A percentile compares a stretch with the other conserved stretches of the same genome.
Conservation (phyloP, 2,888 invertebrate genomes). For the Nemoura dubitans region DNA sequence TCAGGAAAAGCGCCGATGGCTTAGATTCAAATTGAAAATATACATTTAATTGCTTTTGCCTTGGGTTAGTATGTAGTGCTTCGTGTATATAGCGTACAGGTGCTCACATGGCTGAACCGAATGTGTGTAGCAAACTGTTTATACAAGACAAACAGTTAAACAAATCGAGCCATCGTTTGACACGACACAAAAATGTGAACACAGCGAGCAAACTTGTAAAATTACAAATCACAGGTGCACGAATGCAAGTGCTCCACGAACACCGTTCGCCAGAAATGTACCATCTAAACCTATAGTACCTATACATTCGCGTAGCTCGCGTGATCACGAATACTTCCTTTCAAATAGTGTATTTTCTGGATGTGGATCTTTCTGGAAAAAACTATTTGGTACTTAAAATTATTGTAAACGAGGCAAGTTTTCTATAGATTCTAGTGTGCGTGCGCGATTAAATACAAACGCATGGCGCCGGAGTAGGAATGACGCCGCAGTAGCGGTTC, state of each 20-base stretch:
- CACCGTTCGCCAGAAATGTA: neutral
- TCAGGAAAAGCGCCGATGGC: no score
- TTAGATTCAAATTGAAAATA: no score
- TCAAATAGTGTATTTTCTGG: neutral
- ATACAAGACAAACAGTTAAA: neutral
- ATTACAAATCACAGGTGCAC: neutral
- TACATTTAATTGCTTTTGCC: no score
- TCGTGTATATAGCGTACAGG: no score
- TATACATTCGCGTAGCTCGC: neutral
- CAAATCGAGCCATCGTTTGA: neutral
- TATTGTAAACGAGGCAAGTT: constrained; percentile 3
- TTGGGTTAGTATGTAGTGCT: no score
- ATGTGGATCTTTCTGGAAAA: neutral
- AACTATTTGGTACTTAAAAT: neutral
- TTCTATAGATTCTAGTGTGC: neutral
- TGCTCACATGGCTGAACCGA: no score
- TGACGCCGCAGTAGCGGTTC: neutral
- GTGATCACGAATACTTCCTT: neutral
- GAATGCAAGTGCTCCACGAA: neutral
- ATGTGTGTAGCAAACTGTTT: no score
- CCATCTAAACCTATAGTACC: neutral
- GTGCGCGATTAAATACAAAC: neutral
- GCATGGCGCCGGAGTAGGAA: neutral
- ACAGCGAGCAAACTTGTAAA: neutral
- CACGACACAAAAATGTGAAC: neutral